Conservation (phyloP, 2,113 vertebrate species). For the Heloderma charlesbogerti region DNA sequence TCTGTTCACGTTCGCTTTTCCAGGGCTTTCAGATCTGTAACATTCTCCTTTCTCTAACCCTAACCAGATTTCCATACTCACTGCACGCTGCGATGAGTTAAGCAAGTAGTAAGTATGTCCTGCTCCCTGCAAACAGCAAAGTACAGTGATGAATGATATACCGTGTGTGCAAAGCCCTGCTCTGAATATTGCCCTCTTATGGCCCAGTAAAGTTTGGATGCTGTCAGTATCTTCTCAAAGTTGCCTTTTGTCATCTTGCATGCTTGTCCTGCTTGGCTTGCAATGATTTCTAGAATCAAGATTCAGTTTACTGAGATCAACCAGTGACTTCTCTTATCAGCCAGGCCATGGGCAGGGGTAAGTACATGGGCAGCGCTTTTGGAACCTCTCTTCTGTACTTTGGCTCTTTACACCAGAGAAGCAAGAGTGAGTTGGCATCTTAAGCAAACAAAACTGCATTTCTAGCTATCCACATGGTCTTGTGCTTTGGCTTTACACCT, state of each 20-base stretch:
- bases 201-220: neutral
- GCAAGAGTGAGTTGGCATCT: neutral
- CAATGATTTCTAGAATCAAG: neutral
- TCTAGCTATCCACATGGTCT: neutral
- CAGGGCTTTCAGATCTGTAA: slow-evolving; percentile 13
- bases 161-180: neutral
- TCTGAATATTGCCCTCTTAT: neutral
- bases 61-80: slow-evolving; percentile 44
- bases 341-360: neutral
- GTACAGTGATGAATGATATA: neutral
- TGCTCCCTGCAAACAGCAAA: neutral
- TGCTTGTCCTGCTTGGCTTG: slow-evolving; percentile 38
- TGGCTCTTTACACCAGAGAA: neutral
- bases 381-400: neutral
- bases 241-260: neutral
- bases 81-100: slow-evolving; percentile 48
- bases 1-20: slow-evolving; percentile 2
- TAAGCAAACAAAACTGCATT: neutral
- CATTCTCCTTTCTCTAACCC: slow-evolving; percentile 36
- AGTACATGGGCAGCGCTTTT: neutral
- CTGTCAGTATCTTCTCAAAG: neutral
- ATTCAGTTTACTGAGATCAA: neutral
- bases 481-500: neutral
- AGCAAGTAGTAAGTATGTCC: slow-evolving; percentile 50
- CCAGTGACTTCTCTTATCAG: neutral